These are phyloP conservation scores for Hepsetus odoe DNA, from an alignment of 2,113 vertebrate species.

Conservation along the genomic window DNA sequence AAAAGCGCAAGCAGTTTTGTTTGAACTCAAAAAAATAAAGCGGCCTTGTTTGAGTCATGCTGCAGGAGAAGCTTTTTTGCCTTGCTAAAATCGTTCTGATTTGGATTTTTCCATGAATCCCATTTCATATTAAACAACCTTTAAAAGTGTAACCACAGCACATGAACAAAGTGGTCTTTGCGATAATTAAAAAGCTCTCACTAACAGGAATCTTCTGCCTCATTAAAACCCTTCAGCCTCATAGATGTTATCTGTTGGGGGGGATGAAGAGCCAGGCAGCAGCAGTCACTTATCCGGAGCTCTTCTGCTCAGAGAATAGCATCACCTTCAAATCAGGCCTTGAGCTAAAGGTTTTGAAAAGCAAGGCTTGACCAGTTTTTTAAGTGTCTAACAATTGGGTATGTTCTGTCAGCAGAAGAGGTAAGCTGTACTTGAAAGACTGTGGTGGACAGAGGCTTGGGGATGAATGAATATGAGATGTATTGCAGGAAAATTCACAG, in stretches of 20 bases:
- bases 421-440: slow-evolving; percentile 41
- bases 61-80: too few relatives aligned
- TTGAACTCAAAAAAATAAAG: too few relatives aligned
- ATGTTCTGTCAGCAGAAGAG: slow-evolving; percentile 42
- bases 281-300: slow-evolving; percentile 54
- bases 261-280: slow-evolving; percentile 29
- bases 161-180: slow-evolving; percentile 50
- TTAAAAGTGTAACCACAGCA: not conserved
- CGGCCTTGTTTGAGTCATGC: too few relatives aligned
- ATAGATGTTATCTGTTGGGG: slow-evolving; percentile 47
- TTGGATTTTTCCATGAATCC: not conserved
- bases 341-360: slow-evolving; percentile 58
- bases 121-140: not conserved
- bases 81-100: too few relatives aligned
- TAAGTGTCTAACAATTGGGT: slow-evolving; percentile 48
- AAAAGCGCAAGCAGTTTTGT: not conserved
- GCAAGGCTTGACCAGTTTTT: slow-evolving; percentile 53
- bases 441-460: slow-evolving; percentile 1
- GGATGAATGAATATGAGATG: not conserved
- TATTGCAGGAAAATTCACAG: not conserved
- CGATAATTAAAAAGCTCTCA: slow-evolving; percentile 65
- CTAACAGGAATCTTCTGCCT: slow-evolving; percentile 56
- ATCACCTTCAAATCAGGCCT: slow-evolving; percentile 63
- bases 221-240: slow-evolving; percentile 63
- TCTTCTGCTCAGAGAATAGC: slow-evolving; percentile 57